phyloP scores from a whole-genome alignment of 2,113 vertebrate genomes.

The Stegostoma tigrinum region DNA sequence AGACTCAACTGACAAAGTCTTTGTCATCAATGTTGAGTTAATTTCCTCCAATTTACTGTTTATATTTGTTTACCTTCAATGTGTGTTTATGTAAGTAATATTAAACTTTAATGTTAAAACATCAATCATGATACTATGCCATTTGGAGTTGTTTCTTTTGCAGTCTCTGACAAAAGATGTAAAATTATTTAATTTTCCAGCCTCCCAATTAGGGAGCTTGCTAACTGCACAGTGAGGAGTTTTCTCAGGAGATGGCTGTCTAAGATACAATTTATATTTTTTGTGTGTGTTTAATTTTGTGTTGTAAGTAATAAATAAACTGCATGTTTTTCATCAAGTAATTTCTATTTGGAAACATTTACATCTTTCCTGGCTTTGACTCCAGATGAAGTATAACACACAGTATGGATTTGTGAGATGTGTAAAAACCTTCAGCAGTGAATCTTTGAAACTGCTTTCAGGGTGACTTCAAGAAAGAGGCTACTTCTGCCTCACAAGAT shows the following conservation, averaged over 20 bases:
- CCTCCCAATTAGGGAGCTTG: no score
- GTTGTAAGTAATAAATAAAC: not conserved
- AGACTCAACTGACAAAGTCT: no score
- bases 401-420: not conserved
- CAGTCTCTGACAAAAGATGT: no score
- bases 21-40: no score
- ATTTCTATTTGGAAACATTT: not conserved
- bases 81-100: not conserved
- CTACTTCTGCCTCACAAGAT: constrained; percentile 13
- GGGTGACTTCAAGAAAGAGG: constrained; percentile 38
- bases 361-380: not conserved
- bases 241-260: no score
- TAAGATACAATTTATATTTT: not conserved
- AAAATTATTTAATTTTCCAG: no score
- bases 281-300: not conserved
- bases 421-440: not conserved
- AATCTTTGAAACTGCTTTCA: constrained; percentile 18
- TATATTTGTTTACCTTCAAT: not conserved
- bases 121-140: no score
- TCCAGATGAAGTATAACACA: not conserved
- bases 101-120: no score
- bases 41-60: no score
- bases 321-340: not conserved
- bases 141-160: no score
- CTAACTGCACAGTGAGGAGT: no score